A percentile compares a stretch with the other conserved stretches of the same genome.
Conservation (phyloP, 2,888 invertebrate genomes). For the Drosophila pseudotakahashii region DNA sequence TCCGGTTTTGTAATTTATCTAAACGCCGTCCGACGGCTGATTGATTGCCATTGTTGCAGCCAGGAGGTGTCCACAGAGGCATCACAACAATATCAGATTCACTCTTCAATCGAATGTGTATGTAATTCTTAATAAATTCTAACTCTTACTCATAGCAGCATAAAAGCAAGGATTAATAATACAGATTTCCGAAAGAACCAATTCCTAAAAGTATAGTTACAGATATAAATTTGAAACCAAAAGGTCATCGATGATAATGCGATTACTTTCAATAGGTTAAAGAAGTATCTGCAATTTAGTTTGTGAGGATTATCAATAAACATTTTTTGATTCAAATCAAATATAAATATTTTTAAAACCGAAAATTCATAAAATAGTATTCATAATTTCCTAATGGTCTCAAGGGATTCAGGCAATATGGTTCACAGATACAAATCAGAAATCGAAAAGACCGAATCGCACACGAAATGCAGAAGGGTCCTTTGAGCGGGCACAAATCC, state of each 20-base stretch:
- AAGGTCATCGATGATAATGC: too few species aligned
- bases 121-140: neutral
- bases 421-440: neutral
- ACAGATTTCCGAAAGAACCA: neutral
- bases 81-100: neutral
- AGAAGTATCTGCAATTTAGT: neutral
- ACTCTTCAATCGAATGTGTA: neutral
- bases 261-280: neutral
- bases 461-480: neutral
- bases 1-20: conserved; percentile 45
- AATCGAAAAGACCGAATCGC: conserved; percentile 12
- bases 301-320: too few species aligned
- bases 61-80: neutral
- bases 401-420: neutral
- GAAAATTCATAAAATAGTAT: neutral
- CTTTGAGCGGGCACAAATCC: conserved; percentile 48
- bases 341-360: neutral
- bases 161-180: neutral
- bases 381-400: neutral
- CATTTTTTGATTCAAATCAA: too few species aligned
- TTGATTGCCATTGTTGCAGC: conserved; percentile 39
- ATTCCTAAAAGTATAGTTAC: too few species aligned
- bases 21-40: conserved; percentile 39
- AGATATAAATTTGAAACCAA: too few species aligned
- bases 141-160: neutral